Base-by-base conservation (phyloP, 1,140 invertebrate genomes). In the Eumeta japonica region DNA sequence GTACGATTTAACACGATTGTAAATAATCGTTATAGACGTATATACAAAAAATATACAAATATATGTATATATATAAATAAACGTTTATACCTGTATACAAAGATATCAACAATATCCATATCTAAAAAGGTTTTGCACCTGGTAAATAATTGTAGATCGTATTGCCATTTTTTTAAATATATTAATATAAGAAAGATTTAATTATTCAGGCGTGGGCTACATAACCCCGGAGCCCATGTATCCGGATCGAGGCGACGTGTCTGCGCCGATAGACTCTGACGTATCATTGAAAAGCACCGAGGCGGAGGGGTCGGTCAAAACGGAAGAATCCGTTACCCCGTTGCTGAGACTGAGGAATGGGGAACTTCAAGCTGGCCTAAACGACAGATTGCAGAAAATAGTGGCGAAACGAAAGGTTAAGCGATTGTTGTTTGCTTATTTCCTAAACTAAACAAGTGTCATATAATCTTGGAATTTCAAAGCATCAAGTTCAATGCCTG, bases 181-280 rank as follows among this genome's bases (percentile, higher is more conserved):
- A n/a, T n/a, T n/a, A n/a, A n/a, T n/a, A n/a, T n/a, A n/a, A 5
- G n/a, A 7, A n/a, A n/a, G 5, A 7, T 7, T 24, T 24, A n/a
- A 5, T 1, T 40, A 28, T 45, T 16, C 48, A 76, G 74, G 74
- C 28, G 61, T 50, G 15, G 55, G 71, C 11, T 87, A 85, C 53
- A 79, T 86, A 45, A 81, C 78, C 16, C 84, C 84, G 12, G 75
- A 80, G 43, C 84, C 85, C 5, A 85, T 87, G 80, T 81, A 78
- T 9, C 66, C 78, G 5, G 68, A 78, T 32, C 65, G 62, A 2
- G 76, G 71, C 10, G 71, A 71, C 28, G 55, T 74, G 31, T 67
- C 64, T 7, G 57, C 61, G 18, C 52, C 73, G 0, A 45, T 76
- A 2, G 76, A 79, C 13, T 71, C 76, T n/a, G 75, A 79, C 30